phyloP scores from a whole-genome alignment of 1,140 invertebrate genomes.

The Camponotus pennsylvanicus region DNA sequence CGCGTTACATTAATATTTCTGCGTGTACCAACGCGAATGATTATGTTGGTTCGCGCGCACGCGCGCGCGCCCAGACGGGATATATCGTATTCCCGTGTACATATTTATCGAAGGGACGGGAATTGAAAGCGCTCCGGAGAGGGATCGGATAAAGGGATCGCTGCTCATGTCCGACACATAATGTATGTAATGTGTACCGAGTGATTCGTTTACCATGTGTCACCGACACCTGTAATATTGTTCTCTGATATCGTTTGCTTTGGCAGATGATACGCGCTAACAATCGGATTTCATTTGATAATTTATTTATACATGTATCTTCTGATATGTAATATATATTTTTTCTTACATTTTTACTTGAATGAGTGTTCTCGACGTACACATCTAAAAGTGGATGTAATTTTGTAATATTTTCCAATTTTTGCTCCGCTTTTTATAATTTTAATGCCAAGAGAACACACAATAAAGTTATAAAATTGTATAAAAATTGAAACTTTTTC shows the following conservation, averaged over 20 bases:
- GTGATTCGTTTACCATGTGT: constrained; percentile 14
- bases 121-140: constrained; percentile 40
- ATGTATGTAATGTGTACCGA: background rate
- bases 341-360: background rate
- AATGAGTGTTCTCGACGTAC: too few species aligned
- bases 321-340: background rate
- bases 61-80: constrained; percentile 24
- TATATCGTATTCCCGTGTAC: constrained; percentile 56
- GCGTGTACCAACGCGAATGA: constrained; percentile 67
- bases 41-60: constrained; percentile 61
- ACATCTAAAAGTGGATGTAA: background rate
- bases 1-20: constrained; percentile 69
- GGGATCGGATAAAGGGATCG: constrained; percentile 27
- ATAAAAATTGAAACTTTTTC: background rate
- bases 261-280: background rate
- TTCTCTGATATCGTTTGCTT: constrained; percentile 7
- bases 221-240: constrained; percentile 25
- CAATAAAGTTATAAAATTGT: background rate
- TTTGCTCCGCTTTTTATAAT: background rate
- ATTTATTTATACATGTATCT: too few species aligned
- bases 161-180: background rate
- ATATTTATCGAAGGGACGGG: constrained; percentile 45
- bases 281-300: background rate
- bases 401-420: background rate
- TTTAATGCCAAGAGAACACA: background rate